These are phyloP conservation scores for Halcyon smyrnensis DNA, from an alignment of 2,797 vertebrate genomes.

Conservation along the genomic window DNA sequence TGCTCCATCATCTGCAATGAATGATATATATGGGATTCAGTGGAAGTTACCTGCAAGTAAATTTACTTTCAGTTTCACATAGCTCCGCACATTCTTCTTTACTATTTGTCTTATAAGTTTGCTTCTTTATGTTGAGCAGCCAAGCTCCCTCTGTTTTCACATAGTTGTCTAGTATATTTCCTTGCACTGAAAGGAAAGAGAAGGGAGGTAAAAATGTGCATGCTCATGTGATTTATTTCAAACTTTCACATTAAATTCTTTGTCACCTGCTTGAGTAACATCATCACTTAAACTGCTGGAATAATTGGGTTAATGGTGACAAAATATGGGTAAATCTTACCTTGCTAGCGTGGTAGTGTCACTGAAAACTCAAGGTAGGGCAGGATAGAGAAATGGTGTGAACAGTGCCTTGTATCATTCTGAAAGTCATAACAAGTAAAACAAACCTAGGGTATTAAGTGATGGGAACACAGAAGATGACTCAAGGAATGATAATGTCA, in stretches of 20 bases:
- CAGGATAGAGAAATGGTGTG: not conserved
- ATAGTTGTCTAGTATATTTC: constrained; percentile 69
- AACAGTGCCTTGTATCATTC: not conserved
- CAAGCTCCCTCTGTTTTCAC: constrained; percentile 81
- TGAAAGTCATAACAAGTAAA: not conserved
- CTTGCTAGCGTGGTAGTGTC: not conserved
- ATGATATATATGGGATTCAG: rapidly evolving
- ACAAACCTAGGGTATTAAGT: not conserved
- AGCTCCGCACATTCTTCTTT: constrained; percentile 60
- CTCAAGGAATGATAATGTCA: not conserved
- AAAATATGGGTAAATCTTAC: not conserved
- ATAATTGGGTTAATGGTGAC: not conserved
- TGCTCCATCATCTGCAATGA: not conserved
- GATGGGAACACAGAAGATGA: not conserved
- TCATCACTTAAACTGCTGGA: not conserved
- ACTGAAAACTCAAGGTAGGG: not conserved
- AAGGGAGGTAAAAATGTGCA: not conserved
- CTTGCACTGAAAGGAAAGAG: constrained; percentile 58
- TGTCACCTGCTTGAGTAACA: not conserved
- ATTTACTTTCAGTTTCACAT: constrained; percentile 75
- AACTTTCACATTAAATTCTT: not conserved
- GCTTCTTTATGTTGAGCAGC: constrained; percentile 40
- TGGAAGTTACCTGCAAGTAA: constrained; percentile 79
- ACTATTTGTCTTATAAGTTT: constrained; percentile 15
- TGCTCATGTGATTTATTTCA: not conserved